Evolutionary conservation across 2,888 invertebrate genomes (phyloP), one percentile per base, ranked within the genome.

Genomic region (Hemithea aestivaria): DNA sequence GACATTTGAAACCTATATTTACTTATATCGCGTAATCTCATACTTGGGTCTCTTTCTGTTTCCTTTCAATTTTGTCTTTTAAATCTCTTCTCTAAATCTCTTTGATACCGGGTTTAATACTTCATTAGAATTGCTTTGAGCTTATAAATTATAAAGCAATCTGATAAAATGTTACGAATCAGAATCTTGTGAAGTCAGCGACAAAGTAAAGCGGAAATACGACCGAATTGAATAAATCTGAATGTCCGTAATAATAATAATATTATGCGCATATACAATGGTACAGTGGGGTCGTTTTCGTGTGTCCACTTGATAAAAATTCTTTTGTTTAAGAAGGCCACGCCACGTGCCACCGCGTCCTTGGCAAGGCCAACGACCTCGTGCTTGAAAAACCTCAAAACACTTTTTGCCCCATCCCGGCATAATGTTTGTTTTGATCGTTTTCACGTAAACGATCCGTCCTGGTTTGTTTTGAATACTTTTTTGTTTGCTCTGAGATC

Each of bases 351-450:
- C 70, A 53, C 40, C 51, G 63, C 79, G 85, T 83, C 85, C 85
- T 85, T 84, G 81, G 50, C 66, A 66, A 75, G 81, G 81, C 66
- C 74, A 65, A 66, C 69, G 80, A 82, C 75, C 84, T 78, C 60
- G 26, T 45, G 50, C 45, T 62, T 58, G 61, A 61, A 68, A 67
- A 74, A 68, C 70, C 69, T 71, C 62, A 54, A 51, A 70, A 64
- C 63, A 51, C 66, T 75, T 82, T 82, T 79, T 78, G 73, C 66
- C 56, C 62, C 58, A 69, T 66, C 73, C 67, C 59, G 64, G 54
- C 72, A 64, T 73, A 73, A 73, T 73, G 77, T 84, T 84, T 84
- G 80, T 82, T 84, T 83, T 81, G 75, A 79, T 81, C 74, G 79
- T 75, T 80, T 80, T 75, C 72, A 75, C 73, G 72, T 77, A 76